Percentiles rank a stretch among this genome's conserved stretches.
Conservation (phyloP, 2,113 vertebrate species). For the Gambusia holbrooki region DNA sequence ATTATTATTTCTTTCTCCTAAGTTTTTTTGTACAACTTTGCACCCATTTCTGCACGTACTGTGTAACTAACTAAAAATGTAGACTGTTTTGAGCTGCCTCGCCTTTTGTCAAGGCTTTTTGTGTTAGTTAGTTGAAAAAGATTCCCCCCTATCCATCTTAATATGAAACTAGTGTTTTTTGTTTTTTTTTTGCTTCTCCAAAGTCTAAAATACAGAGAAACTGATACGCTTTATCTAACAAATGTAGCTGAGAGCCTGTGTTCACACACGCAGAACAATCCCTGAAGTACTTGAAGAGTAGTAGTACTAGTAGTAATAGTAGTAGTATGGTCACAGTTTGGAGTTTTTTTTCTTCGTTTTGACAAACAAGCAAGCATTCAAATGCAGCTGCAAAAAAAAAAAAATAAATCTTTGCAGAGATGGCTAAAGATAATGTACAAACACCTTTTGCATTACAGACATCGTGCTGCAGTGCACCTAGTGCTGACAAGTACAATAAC, state of each 20-base stretch:
- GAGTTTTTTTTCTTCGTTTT: constrained; percentile 77
- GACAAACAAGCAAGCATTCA: constrained; percentile 73
- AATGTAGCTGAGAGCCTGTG: constrained; percentile 89
- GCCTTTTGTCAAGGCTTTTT: constrained; percentile 87
- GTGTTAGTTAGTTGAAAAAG: constrained; percentile 81
- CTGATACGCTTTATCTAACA: constrained; percentile 93
- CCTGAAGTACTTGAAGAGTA: constrained; percentile 94
- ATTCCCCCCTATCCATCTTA: constrained; percentile 84
- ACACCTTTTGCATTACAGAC: constrained; percentile 88
- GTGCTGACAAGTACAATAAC: constrained; percentile 83
- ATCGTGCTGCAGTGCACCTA: constrained; percentile 85
- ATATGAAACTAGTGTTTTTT: constrained; percentile 99
- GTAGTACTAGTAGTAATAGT: constrained; percentile 71
- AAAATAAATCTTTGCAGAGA: constrained; percentile 68
- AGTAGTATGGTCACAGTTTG: constrained; percentile 86
- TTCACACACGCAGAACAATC: constrained; percentile 86
- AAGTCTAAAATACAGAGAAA: constrained; percentile 97
- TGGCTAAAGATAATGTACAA: constrained; percentile 81
- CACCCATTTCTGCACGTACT: constrained; percentile 89
- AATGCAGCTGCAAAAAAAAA: constrained; percentile 64
- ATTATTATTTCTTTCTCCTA: constrained; percentile 63
- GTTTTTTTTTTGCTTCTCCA: constrained; percentile 85
- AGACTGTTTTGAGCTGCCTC: constrained; percentile 85
- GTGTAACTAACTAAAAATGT: constrained; percentile 87
- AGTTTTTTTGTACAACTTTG: constrained; percentile 86